Evolutionary conservation across 2,797 vertebrate genomes (phyloP), one percentile per base, ranked within the genome.

Genomic region (Urocyon cinereoargenteus): DNA sequence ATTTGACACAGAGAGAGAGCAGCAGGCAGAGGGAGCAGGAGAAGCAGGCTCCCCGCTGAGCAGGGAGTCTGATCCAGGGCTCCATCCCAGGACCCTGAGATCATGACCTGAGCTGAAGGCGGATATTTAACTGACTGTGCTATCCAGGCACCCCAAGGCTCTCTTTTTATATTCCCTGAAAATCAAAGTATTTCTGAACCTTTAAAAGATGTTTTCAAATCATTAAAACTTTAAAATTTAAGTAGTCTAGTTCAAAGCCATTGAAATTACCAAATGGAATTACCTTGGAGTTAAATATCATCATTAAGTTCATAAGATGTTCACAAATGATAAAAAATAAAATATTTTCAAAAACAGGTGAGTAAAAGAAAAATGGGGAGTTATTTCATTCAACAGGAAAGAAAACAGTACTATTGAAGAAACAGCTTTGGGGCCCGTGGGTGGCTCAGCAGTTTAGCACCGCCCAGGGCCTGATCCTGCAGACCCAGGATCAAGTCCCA

Each of bases 181-280:
- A 87, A 86, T 55, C 28, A 36, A 88, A 78, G 8, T 92, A 82
- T 57, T 91, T 87, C 94, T 85, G 66, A 96, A 68, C 0, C 2
- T 87, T 82, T 72, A 73, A 77, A 87, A 90, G 12, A 55, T 94
- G 51, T 66, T 88, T 93, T 95, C 28, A 97, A 94, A 93, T 24
- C 34, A 94, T 92, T 88, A 87, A 90, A 91, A 95, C 40, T n/a
- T 96, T 92, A 81, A 57, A 49, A 82, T 79, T 84, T 61, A 75
- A 94, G 53, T 59, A 85, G 34, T 88, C 34, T 83, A 90, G 72
- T n/a, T 83, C 36, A 91, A 88, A 96, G 59, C 31, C 73, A 22
- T 36, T 91, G 36, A 92, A 86, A 89, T 55, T 77, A 68, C 12
- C 40, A 49, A 68, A 36, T 75, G 16, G 22, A 85, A 79, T 91